These are phyloP conservation scores for Callosobruchus maculatus DNA, from an alignment of 2,888 invertebrate genomes.

Conservation along the genomic window DNA sequence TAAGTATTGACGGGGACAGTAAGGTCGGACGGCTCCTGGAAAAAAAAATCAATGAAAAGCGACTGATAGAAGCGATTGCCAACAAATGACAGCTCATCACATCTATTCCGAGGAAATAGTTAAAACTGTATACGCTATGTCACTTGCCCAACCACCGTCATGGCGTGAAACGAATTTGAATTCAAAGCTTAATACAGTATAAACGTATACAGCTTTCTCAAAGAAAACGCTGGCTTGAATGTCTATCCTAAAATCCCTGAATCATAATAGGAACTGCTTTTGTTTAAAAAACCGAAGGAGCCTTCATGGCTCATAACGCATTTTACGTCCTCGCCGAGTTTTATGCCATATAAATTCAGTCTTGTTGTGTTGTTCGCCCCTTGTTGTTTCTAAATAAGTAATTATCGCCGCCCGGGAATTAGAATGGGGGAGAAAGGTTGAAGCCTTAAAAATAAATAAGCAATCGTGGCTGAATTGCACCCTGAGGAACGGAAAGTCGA, in stretches of 20 bases:
- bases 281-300: neutral
- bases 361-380: neutral
- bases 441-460: neutral
- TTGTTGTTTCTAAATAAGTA: neutral
- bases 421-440: neutral
- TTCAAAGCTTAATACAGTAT: too few species aligned
- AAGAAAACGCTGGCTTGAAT: too few species aligned
- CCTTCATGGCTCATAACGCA: neutral
- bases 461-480: neutral
- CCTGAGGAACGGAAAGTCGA: neutral
- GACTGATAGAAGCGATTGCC: too few species aligned
- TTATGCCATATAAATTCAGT: neutral
- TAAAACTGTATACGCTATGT: too few species aligned
- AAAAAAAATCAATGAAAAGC: too few species aligned
- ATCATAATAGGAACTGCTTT: neutral
- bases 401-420: neutral
- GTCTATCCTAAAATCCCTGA: neutral
- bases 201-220: too few species aligned
- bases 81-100: too few species aligned
- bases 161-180: too few species aligned
- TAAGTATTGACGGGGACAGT: too few species aligned
- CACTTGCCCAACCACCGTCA: too few species aligned
- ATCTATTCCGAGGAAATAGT: too few species aligned
- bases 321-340: neutral
- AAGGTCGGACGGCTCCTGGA: too few species aligned